Evolutionary conservation across 2,888 invertebrate species (phyloP), one percentile per base, ranked within the genome.

Genomic region (Drosophila stalkeri): DNA sequence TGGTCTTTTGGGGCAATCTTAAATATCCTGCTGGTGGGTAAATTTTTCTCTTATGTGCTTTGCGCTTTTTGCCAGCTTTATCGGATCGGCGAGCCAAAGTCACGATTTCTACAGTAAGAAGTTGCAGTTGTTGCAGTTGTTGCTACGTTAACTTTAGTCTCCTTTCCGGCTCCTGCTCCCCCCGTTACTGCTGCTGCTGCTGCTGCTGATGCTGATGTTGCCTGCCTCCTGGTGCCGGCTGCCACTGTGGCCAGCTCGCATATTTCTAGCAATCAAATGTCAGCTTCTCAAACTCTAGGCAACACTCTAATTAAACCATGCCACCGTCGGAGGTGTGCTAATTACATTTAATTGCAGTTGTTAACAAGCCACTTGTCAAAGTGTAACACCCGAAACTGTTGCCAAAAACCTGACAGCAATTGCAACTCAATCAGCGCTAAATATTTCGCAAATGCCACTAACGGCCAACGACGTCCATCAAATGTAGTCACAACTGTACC

Each of bases 11-110:
- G 90, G 87, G 84, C 89, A 77, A 91, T 89, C 91, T 92, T 86
- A 90, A 92, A 92, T 91, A 92, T 91, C 91, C 91, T 91, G 91
- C 92, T 91, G 92, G 91, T 91, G 91, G 92, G 91, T 91, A 91
- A 82, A 88, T 84, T 86, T 87, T 87, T 88, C 75, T 74, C 81
- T 74, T 73, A 77, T 88, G 68, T 73, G 77, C 77, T 86, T 83
- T 81, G 75, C 72, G 66, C 68, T 72, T 63, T 70, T 72, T 75
- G 84, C 86, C 80, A 85, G 43, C 83, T 91, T 90, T 92, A 91
- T 91, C 91, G 92, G 91, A 91, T 92, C 84, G 81, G 73, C 75
- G 90, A 84, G 87, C 85, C 89, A 82, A 88, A 91, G 91, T 91
- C 91, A 91, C 91, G 91, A 91, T 86, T 91, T 91, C 75, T 74